A percentile compares a stretch with the other conserved stretches of the same genome.
Conservation (phyloP, 2,797 vertebrate genomes). For the Clarias pachynema region DNA sequence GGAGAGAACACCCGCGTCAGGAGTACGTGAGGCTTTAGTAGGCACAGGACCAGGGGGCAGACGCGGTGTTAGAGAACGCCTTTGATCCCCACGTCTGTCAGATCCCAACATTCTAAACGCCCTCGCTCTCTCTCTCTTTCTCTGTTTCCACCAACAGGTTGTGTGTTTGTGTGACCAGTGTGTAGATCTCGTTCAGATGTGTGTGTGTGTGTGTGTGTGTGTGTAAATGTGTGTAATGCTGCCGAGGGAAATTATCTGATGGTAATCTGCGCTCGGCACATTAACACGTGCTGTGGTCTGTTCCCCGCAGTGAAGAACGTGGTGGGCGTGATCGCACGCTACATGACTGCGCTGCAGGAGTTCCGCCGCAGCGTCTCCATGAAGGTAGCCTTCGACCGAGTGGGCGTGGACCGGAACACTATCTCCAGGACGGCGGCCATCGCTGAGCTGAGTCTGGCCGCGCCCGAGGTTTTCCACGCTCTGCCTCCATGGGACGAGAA, state of each 20-base stretch:
- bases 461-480: constrained; percentile 67
- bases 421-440: constrained; percentile 71
- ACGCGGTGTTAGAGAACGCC: neutral
- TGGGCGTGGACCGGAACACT: constrained; percentile 72
- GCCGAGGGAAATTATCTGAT: neutral
- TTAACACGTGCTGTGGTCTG: neutral
- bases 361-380: constrained; percentile 70
- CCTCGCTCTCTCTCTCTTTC: no score
- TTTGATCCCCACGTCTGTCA: neutral
- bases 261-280: neutral
- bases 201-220: neutral
- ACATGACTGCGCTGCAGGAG: constrained; percentile 70
- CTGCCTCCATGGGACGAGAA: constrained; percentile 71
- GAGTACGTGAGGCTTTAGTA: constrained; percentile 60
- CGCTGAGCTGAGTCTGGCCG: constrained; percentile 69
- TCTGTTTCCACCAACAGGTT: neutral
- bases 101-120: neutral
- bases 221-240: neutral
- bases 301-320: constrained; percentile 68
- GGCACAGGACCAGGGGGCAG: neutral
- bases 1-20: constrained; percentile 71
- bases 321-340: constrained; percentile 70
- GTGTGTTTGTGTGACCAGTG: neutral
- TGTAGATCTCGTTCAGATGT: neutral
- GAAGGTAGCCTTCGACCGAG: constrained; percentile 73